Percentiles rank a stretch among this genome's conserved stretches.
phyloP scores from a whole-genome alignment of 2,888 invertebrate genomes.

The Girardia tigrina region DNA sequence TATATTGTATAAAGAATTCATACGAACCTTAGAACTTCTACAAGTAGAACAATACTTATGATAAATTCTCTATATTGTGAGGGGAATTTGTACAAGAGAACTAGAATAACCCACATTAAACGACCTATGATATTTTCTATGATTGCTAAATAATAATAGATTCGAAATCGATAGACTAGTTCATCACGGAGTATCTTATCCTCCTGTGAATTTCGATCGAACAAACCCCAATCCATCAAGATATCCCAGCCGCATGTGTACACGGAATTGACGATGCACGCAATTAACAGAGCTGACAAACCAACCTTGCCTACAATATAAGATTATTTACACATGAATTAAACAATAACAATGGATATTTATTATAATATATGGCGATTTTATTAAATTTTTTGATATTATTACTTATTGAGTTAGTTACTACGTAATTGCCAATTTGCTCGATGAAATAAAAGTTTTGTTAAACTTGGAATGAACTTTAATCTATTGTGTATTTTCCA shows the following conservation, averaged over 20 bases:
- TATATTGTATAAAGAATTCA: background rate
- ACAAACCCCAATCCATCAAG: slow-evolving; percentile 95
- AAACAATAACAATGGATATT: too few relatives aligned
- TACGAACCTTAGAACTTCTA: slow-evolving; percentile 48
- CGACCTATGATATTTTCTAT: slow-evolving; percentile 80
- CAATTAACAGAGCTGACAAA: slow-evolving; percentile 57
- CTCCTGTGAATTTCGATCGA: slow-evolving; percentile 69
- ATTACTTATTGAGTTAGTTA: too few relatives aligned
- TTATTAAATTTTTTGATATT: too few relatives aligned
- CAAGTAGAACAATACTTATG: slow-evolving; percentile 42
- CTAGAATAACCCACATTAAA: slow-evolving; percentile 72
- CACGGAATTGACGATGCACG: slow-evolving; percentile 65
- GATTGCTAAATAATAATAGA: slow-evolving; percentile 85
- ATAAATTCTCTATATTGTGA: slow-evolving; percentile 37
- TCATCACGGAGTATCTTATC: slow-evolving; percentile 53
- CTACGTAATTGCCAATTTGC: too few relatives aligned
- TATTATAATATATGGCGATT: too few relatives aligned
- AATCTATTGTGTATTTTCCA: too few relatives aligned
- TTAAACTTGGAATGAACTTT: too few relatives aligned
- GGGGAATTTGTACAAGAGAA: slow-evolving; percentile 25
- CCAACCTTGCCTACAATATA: background rate
- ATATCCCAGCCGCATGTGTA: slow-evolving; percentile 97
- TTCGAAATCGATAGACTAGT: slow-evolving; percentile 32
- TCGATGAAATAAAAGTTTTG: too few relatives aligned
- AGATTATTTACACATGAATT: background rate